Evolutionary conservation across 2,113 vertebrate species (phyloP).

Genomic region (Siphamia tubifer): DNA sequence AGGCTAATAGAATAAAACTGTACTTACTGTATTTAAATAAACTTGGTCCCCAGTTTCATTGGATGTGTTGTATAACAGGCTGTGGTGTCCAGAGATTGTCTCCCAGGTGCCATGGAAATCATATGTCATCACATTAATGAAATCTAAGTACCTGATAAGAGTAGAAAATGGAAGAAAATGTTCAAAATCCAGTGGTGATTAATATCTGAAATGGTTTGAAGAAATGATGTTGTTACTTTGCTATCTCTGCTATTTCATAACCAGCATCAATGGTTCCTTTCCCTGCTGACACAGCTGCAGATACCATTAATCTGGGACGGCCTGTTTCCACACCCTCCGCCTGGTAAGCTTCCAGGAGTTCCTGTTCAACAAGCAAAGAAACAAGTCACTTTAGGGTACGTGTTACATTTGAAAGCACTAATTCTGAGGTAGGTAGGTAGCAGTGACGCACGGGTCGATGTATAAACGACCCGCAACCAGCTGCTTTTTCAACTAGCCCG

Average conservation of each 20-base stretch:
- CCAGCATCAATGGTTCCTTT: conserved; percentile 68
- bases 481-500: too few species aligned
- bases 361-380: conserved; percentile 59
- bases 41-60: conserved; percentile 43
- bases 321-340: conserved; percentile 61
- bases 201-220: not conserved
- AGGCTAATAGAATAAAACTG: not conserved
- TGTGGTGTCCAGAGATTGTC: conserved; percentile 78
- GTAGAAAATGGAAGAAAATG: not conserved
- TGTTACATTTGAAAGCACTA: not conserved
- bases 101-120: conserved; percentile 83
- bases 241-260: conserved; percentile 78
- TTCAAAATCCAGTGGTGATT: not conserved
- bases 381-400: not conserved
- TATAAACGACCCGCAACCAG: too few species aligned
- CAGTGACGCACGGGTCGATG: too few species aligned
- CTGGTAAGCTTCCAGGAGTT: conserved; percentile 73
- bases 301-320: conserved; percentile 67
- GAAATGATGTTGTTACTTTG: conserved; percentile 62
- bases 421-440: too few species aligned
- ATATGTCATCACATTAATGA: conserved; percentile 85
- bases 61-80: conserved; percentile 76
- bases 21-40: conserved; percentile 76
- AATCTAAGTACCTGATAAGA: conserved; percentile 79
- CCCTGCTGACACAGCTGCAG: conserved; percentile 77